Conservation (phyloP, 1,140 invertebrate species). For the Alviniconcha marisindica region DNA sequence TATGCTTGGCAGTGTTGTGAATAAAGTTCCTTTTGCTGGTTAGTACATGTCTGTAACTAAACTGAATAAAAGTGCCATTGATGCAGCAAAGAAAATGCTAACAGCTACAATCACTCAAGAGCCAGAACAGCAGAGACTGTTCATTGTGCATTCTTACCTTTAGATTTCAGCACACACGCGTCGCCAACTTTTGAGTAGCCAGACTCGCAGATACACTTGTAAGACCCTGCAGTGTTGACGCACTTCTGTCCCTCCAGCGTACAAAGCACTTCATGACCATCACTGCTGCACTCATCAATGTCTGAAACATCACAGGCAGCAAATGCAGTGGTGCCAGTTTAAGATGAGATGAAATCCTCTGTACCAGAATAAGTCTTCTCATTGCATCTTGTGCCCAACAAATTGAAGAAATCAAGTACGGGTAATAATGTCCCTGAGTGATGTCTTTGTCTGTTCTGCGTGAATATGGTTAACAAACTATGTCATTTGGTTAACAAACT, state of each 20-base stretch:
- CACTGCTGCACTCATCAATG: conserved; percentile 90
- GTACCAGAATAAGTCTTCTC: not conserved
- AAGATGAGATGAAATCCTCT: not conserved
- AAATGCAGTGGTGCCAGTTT: not conserved
- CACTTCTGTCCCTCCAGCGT: conserved; percentile 31
- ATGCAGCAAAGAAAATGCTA: too few relatives aligned
- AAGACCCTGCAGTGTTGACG: conserved; percentile 40
- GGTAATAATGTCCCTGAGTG: too few relatives aligned
- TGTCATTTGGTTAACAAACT: too few relatives aligned
- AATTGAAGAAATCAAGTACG: too few relatives aligned
- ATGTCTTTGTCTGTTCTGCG: too few relatives aligned
- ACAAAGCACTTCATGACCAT: conserved; percentile 49
- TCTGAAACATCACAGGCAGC: conserved; percentile 80
- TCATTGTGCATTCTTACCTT: conserved; percentile 29
- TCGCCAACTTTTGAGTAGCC: conserved; percentile 21
- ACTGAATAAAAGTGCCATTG: too few relatives aligned
- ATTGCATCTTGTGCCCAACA: too few relatives aligned
- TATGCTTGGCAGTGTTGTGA: too few relatives aligned
- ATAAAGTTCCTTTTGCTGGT: too few relatives aligned
- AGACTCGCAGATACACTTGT: conserved; percentile 38
- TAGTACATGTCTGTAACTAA: too few relatives aligned
- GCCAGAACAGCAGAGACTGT: not conserved
- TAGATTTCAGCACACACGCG: conserved; percentile 22
- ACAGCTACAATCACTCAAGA: too few relatives aligned
- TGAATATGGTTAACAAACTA: too few relatives aligned